Evolutionary conservation across 2,113 vertebrate species (phyloP).

Genomic region (Alligator sinensis): DNA sequence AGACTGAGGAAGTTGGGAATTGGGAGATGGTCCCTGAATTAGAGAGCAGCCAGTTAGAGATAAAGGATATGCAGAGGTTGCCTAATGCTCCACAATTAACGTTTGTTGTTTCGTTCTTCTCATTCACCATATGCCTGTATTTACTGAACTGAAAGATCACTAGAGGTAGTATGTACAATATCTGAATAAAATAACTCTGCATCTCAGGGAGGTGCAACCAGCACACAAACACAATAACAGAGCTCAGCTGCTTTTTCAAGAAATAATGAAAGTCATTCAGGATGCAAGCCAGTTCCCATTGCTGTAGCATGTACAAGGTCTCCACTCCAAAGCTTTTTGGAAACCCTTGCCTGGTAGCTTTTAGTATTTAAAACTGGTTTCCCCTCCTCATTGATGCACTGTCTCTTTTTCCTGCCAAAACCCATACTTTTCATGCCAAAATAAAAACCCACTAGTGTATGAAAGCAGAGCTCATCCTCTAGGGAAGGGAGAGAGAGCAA

Average conservation of each 20-base stretch:
- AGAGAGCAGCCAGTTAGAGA: no score
- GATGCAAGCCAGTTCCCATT: conserved; percentile 50
- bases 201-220: conserved; percentile 12
- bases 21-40: no score
- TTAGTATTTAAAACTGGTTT: conserved; percentile 60
- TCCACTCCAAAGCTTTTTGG: conserved; percentile 59
- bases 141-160: no score
- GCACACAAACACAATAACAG: conserved; percentile 39
- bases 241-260: conserved; percentile 5
- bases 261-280: conserved; percentile 32
- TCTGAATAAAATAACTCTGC: background rate
- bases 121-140: no score
- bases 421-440: conserved; percentile 59
- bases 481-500: conserved; percentile 47
- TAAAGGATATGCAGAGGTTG: no score
- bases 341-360: conserved; percentile 56
- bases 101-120: no score
- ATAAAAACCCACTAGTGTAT: conserved; percentile 60
- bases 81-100: no score
- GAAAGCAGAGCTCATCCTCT: conserved; percentile 60
- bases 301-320: conserved; percentile 50
- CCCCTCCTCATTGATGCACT: conserved; percentile 62
- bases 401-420: conserved; percentile 73
- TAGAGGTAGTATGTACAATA: background rate
- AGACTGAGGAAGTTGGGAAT: no score